Percentiles rank a stretch among this genome's conserved stretches.
These are phyloP conservation scores for Aleadryas rufinucha DNA, from an alignment of 2,113 vertebrate genomes.

Conservation along the genomic window DNA sequence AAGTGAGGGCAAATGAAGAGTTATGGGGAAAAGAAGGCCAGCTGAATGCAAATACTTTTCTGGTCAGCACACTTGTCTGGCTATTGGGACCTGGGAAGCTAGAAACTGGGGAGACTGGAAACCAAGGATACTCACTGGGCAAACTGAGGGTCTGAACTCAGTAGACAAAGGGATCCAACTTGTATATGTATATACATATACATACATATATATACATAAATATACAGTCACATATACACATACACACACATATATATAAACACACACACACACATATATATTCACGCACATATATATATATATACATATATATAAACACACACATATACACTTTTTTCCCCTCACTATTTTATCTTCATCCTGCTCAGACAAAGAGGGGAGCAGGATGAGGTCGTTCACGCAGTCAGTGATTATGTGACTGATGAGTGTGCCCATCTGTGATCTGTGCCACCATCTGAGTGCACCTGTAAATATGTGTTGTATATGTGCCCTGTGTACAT, in stretches of 20 bases:
- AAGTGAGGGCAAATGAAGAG: neutral
- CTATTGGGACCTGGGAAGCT: neutral
- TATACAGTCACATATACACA: too few species aligned
- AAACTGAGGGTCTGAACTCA: neutral
- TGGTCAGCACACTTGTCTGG: neutral
- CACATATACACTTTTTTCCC: too few species aligned
- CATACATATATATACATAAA: too few species aligned
- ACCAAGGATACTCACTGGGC: neutral
- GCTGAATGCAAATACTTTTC: neutral
- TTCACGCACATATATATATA: too few species aligned
- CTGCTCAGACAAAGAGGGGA: neutral
- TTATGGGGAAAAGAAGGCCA: neutral
- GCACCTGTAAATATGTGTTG: neutral
- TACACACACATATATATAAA: too few species aligned
- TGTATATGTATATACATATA: neutral
- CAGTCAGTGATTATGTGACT: neutral
- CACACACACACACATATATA: too few species aligned
- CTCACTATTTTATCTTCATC: neutral
- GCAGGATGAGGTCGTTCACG: neutral
- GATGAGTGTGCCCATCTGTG: neutral
- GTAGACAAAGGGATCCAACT: neutral
- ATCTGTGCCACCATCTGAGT: neutral
- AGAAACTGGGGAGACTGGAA: neutral
- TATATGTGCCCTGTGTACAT: too few species aligned
- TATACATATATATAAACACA: too few species aligned